Evolutionary conservation across 1,140 invertebrate species (phyloP), one percentile per base, ranked within the genome.

Genomic region (Drosophila nebulosa): DNA sequence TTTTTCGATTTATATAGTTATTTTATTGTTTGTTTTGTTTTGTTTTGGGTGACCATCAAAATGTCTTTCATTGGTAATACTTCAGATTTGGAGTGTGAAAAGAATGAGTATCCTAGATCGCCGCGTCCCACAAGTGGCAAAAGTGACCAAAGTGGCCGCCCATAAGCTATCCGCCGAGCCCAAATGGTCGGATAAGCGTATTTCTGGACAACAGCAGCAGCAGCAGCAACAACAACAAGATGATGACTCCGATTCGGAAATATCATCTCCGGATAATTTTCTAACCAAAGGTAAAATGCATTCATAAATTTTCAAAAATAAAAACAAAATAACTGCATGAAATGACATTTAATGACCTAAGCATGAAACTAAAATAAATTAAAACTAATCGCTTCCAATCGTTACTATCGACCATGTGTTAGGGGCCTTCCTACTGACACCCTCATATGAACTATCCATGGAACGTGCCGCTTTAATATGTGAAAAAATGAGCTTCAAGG

Each of bases 401-500:
- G 5, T 4, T 56, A 32, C 27, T 21, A 32, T 18, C 18, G 53
- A 27, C 16, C 36, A 55, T 30, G 56, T 67, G n/a, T 59, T 74
- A 91, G 94, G 94, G 39, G 96, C 96, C n/a, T 97, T 97, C 91
- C 93, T 97, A 46, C 92, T 97, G 62, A 97, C 96, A 46, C 96
- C 96, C 22, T 96, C 95, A 58, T 95, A 96, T 91, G 96, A 96
- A 80, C 92, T 97, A 65, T 96, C 94, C 80, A 94, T 96, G 93
- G 96, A 97, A 91, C 96, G 96, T 74, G 96, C 96, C 0, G 95
- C 95, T n/a, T 93, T 95, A 75, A 96, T 97, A 74, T 96, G 96
- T 91, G 96, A 97, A 92, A 96, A 96, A 92, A 96, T 97, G 94
- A 96, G 95, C 92, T 96, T 96, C 91, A 95, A 95, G 74, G 96